Conservation (phyloP, 2,888 invertebrate species). For the Oxyscelio sp. region DNA sequence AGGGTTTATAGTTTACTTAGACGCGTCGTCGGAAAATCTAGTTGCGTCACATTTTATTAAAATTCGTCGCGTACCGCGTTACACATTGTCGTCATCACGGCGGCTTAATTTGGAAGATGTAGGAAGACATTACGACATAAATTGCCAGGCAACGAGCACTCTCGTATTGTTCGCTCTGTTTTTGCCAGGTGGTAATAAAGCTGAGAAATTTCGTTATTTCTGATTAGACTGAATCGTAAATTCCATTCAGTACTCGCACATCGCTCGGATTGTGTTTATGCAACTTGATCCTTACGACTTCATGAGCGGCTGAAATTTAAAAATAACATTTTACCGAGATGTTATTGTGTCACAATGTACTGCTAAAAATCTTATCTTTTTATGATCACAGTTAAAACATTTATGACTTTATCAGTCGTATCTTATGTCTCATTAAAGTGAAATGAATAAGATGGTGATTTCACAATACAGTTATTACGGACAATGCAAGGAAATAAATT, state of each 20-base stretch:
- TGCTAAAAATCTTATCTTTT: conserved; percentile 31
- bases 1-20: conserved; percentile 74
- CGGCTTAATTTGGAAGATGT: conserved; percentile 62
- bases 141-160: conserved; percentile 45
- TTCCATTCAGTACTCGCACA: conserved; percentile 43
- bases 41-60: conserved; percentile 45
- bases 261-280: conserved; percentile 29
- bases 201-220: conserved; percentile 62
- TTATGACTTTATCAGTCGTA: conserved; percentile 38
- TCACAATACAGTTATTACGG: too few relatives aligned
- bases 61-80: conserved; percentile 60
- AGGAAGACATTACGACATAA: conserved; percentile 58
- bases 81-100: conserved; percentile 45
- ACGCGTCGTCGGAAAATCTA: conserved; percentile 68
- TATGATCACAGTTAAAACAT: conserved; percentile 5
- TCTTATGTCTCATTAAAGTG: conserved; percentile 43
- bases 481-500: too few relatives aligned
- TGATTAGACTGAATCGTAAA: conserved; percentile 62
- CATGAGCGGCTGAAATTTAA: conserved; percentile 12
- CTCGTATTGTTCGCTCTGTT: conserved; percentile 53
- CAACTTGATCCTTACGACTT: conserved; percentile 40
- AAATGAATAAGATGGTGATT: not conserved
- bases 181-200: conserved; percentile 45
- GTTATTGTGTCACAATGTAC: conserved; percentile 29
- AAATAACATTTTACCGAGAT: conserved; percentile 44